Base-by-base conservation (phyloP, 2,888 invertebrate genomes). In the Agriopis marginaria region DNA sequence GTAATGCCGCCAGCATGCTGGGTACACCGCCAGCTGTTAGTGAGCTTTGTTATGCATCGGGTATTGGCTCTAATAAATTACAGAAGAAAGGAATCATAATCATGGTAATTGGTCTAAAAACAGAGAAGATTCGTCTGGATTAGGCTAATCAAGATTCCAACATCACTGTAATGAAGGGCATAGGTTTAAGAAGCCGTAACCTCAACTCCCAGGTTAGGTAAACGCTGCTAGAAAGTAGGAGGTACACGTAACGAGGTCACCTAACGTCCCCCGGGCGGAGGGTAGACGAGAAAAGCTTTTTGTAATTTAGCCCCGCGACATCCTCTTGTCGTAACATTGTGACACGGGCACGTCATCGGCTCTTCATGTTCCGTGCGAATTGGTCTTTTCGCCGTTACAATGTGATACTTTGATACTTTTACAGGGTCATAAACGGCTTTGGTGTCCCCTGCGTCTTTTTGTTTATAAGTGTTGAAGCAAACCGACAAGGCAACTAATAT, bases 261-360 rank as follows among this genome's bases (percentile, higher is more conserved):
- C 55, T 40, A 39, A 45, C 82, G 82, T 85, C 86, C 84, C 86
- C 82, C 75, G 78, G 74, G 79, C 71, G 77, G 71, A 78, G 78
- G 82, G 82, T 82, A 83, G 86, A 86, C 77, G 80, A 79, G 78
- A 78, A 88, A 88, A 89, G 86, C 84, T 87, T 90, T 89, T 86
- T 81, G 86, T 83, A 84, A 88, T 86, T 84, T 82, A 79, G 78
- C 80, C 76, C 74, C 71, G 77, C 76, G 76, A 79, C 76, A 79
- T 82, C 76, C 72, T 73, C 75, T 75, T 79, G 77, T 82, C 82
- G 86, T 79, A 83, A 84, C 77, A 81, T 80, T 81, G 79, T 79
- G 77, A 79, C 76, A 78, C 72, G 76, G 77, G 63, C 78, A 72
- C 68, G 78, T 80, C 79, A 82, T 77, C 72, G 74, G 70, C 67